These are phyloP conservation scores for Augiades crinisus DNA, from an alignment of 2,888 invertebrate genomes.

Conservation along the genomic window DNA sequence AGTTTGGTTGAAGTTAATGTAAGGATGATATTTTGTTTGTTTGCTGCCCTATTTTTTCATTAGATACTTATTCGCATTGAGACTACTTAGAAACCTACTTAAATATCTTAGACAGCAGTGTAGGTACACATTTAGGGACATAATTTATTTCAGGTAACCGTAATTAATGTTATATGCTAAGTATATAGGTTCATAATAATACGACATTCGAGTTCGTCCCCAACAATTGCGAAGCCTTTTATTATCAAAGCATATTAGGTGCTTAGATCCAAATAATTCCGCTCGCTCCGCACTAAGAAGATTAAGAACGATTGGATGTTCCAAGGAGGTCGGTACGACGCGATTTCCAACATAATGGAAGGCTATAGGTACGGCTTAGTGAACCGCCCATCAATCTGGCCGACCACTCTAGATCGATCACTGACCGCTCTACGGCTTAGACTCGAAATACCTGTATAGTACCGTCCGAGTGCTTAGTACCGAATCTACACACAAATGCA, in stretches of 20 bases:
- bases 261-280: conserved; percentile 74
- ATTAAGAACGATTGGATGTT: conserved; percentile 79
- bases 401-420: conserved; percentile 54
- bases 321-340: conserved; percentile 61
- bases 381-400: conserved; percentile 61
- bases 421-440: conserved; percentile 45
- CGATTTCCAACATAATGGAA: conserved; percentile 57
- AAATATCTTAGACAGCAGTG: too few relatives aligned
- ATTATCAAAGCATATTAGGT: conserved; percentile 74
- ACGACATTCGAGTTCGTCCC: conserved; percentile 14
- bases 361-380: conserved; percentile 54
- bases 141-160: not conserved
- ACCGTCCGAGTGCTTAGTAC: conserved; percentile 21
- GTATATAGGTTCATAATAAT: conserved; percentile 29
- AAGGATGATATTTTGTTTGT: too few relatives aligned
- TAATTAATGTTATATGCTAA: conserved; percentile 11
- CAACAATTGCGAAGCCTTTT: conserved; percentile 66
- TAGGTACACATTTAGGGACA: too few relatives aligned
- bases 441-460: conserved; percentile 33
- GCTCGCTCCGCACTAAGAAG: conserved; percentile 69
- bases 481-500: conserved; percentile 48
- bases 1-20: too few relatives aligned
- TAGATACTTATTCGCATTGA: too few relatives aligned
- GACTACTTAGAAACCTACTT: too few relatives aligned
- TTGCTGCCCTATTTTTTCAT: too few relatives aligned